Evolutionary conservation across 2,113 vertebrate genomes (phyloP), one percentile per base, ranked within the genome.

Genomic region (Myodes glareolus): DNA sequence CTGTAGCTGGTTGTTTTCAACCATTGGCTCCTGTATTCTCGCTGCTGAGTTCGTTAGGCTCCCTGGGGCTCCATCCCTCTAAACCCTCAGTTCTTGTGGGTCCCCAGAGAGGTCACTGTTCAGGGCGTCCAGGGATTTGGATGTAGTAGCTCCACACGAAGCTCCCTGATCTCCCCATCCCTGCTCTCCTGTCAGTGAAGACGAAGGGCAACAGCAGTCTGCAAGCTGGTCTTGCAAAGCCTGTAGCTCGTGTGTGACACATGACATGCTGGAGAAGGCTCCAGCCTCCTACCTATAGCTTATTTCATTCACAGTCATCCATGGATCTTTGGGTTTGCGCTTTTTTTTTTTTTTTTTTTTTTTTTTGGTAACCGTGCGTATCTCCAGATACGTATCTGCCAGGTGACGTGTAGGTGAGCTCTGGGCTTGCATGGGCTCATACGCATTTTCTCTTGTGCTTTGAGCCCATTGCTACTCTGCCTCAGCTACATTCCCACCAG

Each of bases 351-450:
- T 11, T 81, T 5, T 0, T 5, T 47, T 29, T 33, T 9, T 42
- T 58, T 7, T 65, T 11, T 65, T 65, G 10, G 11, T 67, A 29
- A 61, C 0, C 36, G 21, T 9, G 0, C 31, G 17, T 0, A 0
- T 17, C 39, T 17, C 7, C 21, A 72, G 86, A 12, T 50, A 50
- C 2, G 50, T 50, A 11, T 50, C 50, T 50, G 29, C 84, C 86
- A 39, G 3, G 39, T 39, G 23, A 55, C 47, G 13, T 27, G 47
- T 17, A 5, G 12, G 11, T n/a, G 12, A 29, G 21, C 1, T 70
- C 7, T 29, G 86, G 55, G 21, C 7, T 33, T 75, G 50, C 0
- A 1, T 42, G 16, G 63, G 52, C 10, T 29, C n/a, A 9, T 29
- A 27, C 1, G 55, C 52, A 8, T 7, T 7, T n/a, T 58, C 21